Evolutionary conservation across 2,113 vertebrate species (phyloP).

Genomic region (Ardeotis arabs): DNA sequence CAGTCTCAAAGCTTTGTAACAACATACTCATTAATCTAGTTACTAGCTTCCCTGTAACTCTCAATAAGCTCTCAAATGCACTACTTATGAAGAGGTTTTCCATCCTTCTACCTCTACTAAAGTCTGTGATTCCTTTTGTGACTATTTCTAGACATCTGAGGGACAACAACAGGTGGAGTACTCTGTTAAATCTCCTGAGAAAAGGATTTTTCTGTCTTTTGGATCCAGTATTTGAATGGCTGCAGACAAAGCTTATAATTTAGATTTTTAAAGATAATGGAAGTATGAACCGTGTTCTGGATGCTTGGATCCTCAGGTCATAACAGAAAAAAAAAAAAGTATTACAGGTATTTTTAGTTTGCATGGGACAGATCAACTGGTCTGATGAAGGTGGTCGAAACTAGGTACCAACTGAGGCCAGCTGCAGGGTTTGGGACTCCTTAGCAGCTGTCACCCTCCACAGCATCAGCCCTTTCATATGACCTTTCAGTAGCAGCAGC

Average conservation of each 20-base stretch:
- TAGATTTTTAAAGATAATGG: background rate
- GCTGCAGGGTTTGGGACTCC: background rate
- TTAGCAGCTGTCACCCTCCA: no score
- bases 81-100: background rate
- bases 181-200: background rate
- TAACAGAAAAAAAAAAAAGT: background rate
- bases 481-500: background rate
- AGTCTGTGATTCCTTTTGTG: background rate
- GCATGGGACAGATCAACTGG: background rate
- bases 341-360: background rate
- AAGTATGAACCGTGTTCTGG: background rate
- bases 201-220: background rate
- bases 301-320: background rate
- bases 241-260: background rate
- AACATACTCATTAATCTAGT: background rate
- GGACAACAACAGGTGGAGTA: background rate
- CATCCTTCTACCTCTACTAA: background rate
- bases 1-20: background rate
- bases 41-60: fast-evolving
- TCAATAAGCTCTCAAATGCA: background rate
- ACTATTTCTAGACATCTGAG: background rate
- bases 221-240: background rate
- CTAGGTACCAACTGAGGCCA: background rate
- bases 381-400: background rate
- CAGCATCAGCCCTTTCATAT: background rate